A percentile compares a stretch with the other conserved stretches of the same genome.
Conservation (phyloP, 2,797 vertebrate species). For the Acrossocheilus wenchowensis region DNA sequence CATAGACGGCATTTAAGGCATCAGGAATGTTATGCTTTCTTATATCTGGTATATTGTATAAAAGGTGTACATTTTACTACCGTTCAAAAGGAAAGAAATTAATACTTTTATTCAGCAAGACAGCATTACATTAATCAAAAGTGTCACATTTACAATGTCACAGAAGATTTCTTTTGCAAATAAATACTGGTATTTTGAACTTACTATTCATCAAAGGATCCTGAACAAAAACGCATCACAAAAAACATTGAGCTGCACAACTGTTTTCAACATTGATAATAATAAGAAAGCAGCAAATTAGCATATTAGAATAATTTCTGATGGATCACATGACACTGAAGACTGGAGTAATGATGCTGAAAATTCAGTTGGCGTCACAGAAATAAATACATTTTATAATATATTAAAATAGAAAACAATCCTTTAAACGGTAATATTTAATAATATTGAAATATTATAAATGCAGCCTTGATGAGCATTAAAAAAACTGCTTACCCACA, state of each 20-base stretch:
- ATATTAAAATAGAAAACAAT: neutral
- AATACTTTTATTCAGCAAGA: neutral
- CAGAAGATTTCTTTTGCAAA: neutral
- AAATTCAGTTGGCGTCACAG: neutral
- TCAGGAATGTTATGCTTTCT: neutral
- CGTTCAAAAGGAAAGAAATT: neutral
- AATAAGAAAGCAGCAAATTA: neutral
- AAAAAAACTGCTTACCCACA: no score
- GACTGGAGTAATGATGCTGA: neutral
- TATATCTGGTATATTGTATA: neutral
- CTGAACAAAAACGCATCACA: neutral
- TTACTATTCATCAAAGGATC: neutral
- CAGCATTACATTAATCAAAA: neutral
- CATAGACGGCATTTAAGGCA: neutral
- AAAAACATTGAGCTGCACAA: neutral
- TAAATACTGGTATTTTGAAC: neutral
- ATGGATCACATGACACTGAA: neutral
- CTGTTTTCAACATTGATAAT: neutral
- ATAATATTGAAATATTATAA: no score
- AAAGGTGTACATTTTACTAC: neutral
- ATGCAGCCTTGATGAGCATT: no score
- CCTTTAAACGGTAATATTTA: no score
- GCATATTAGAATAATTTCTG: neutral
- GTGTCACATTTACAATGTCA: neutral
- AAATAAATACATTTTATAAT: neutral